phyloP scores from a whole-genome alignment of 2,888 invertebrate species.

The Sarcophaga carnaria region DNA sequence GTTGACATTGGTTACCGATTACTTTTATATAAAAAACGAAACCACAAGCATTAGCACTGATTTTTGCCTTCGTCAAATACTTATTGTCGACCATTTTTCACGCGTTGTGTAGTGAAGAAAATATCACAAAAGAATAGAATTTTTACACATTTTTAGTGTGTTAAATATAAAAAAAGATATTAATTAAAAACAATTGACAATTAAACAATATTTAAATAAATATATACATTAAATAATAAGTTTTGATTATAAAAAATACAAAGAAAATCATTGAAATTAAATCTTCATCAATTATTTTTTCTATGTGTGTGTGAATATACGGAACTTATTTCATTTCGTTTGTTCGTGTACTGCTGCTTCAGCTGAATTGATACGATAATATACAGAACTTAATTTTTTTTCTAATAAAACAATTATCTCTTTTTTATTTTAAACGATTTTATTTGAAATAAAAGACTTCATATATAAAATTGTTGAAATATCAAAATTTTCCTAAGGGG shows the following conservation, averaged over 20 bases:
- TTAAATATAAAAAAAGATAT: constrained; percentile 47
- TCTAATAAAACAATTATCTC: constrained; percentile 46
- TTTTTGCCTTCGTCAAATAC: constrained; percentile 63
- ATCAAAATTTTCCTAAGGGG: constrained; percentile 79
- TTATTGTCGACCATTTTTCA: constrained; percentile 66
- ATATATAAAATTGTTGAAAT: constrained; percentile 70
- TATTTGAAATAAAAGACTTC: constrained; percentile 62
- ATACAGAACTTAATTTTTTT: constrained; percentile 64
- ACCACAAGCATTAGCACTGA: constrained; percentile 35
- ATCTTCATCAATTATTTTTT: constrained; percentile 35
- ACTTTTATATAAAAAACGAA: constrained; percentile 23
- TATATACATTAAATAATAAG: constrained; percentile 12
- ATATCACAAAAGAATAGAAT: constrained; percentile 49
- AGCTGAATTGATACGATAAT: constrained; percentile 54
- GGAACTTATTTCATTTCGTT: constrained; percentile 63
- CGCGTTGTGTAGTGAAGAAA: constrained; percentile 65
- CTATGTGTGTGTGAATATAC: constrained; percentile 63
- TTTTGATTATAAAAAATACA: constrained; percentile 30
- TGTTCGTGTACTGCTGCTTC: constrained; percentile 39
- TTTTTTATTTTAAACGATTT: constrained; percentile 41
- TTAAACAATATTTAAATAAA: constrained; percentile 47
- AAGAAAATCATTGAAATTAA: constrained; percentile 32
- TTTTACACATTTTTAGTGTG: constrained; percentile 57
- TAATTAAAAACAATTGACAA: constrained; percentile 63
- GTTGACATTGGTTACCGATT: constrained; percentile 36